Evolutionary conservation across 2,113 vertebrate genomes (phyloP).

Genomic region (Brachirus orientalis): DNA sequence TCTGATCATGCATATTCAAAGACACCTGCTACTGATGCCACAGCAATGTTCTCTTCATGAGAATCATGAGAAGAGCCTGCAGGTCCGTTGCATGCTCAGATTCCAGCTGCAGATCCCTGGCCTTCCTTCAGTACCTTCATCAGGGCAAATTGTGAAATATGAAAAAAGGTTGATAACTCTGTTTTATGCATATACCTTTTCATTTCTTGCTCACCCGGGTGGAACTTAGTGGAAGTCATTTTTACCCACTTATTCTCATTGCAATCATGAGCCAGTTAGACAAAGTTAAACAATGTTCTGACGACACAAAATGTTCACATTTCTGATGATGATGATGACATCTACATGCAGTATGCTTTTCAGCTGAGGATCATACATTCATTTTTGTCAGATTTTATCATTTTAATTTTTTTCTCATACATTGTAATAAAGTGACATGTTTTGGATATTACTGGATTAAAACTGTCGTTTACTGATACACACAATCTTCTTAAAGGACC

Average conservation of each 20-base stretch:
- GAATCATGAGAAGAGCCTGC: slow-evolving; percentile 28
- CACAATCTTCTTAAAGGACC: not conserved
- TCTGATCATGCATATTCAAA: slow-evolving; percentile 40
- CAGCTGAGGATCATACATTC: slow-evolving; percentile 11
- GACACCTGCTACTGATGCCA: slow-evolving; percentile 45
- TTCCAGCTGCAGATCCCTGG: slow-evolving; percentile 1
- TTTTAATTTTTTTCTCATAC: slow-evolving; percentile 28
- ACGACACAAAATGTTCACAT: not conserved
- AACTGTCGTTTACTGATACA: slow-evolving; percentile 2
- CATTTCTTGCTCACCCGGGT: no score
- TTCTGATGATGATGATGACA: slow-evolving; percentile 4
- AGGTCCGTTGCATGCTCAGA: slow-evolving; percentile 20
- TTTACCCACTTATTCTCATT: no score
- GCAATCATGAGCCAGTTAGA: slow-evolving; percentile 26
- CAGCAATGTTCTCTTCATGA: slow-evolving; percentile 28
- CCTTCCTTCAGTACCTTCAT: not conserved
- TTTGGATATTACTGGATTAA: slow-evolving; percentile 37
- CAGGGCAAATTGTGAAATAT: no score
- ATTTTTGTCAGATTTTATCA: slow-evolving; percentile 27
- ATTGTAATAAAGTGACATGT: slow-evolving; percentile 62
- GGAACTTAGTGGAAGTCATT: slow-evolving; percentile 14
- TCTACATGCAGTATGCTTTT: no score
- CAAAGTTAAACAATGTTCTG: not conserved
- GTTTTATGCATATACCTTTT: no score
- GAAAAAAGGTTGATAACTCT: no score